Conservation (phyloP, 2,113 vertebrate genomes). For the Pollachius pollachius region DNA sequence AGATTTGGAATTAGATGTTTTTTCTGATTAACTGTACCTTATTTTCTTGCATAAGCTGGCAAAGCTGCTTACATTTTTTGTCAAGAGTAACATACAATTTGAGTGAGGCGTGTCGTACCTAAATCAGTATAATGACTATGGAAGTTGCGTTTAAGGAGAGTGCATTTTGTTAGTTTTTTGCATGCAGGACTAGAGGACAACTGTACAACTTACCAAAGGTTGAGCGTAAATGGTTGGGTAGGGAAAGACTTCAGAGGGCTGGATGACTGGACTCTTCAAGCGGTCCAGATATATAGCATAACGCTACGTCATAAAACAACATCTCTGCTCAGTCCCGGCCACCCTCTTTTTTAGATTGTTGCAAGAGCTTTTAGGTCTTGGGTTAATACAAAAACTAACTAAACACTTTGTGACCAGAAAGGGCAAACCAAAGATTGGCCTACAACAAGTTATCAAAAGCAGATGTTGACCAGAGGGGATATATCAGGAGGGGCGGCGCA, state of each 20-base stretch:
- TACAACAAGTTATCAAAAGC: constrained; percentile 66
- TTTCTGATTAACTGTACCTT: constrained; percentile 73
- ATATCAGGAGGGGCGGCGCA: constrained; percentile 66
- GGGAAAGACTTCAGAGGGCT: constrained; percentile 66
- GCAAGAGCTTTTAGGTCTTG: constrained; percentile 57
- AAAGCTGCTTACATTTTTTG: constrained; percentile 73
- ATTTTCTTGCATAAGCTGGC: constrained; percentile 68
- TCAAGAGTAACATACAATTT: constrained; percentile 67
- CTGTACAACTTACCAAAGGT: constrained; percentile 92
- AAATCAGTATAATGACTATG: constrained; percentile 66
- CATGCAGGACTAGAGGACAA: constrained; percentile 78
- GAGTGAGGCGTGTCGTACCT: constrained; percentile 66
- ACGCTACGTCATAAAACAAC: constrained; percentile 63
- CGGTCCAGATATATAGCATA: constrained; percentile 50
- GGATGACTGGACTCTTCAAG: constrained; percentile 78
- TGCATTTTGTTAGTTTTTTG: constrained; percentile 76
- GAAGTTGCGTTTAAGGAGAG: constrained; percentile 61
- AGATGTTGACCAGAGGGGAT: constrained; percentile 64
- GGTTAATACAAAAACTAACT: constrained; percentile 45
- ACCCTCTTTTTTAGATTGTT: constrained; percentile 48
- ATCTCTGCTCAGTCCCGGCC: constrained; percentile 79
- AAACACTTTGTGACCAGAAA: constrained; percentile 61
- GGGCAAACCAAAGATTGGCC: constrained; percentile 98
- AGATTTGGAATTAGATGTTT: constrained; percentile 70
- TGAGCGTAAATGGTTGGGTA: constrained; percentile 71